Conservation (phyloP, 2,888 invertebrate genomes). For the Gerris lacustris region DNA sequence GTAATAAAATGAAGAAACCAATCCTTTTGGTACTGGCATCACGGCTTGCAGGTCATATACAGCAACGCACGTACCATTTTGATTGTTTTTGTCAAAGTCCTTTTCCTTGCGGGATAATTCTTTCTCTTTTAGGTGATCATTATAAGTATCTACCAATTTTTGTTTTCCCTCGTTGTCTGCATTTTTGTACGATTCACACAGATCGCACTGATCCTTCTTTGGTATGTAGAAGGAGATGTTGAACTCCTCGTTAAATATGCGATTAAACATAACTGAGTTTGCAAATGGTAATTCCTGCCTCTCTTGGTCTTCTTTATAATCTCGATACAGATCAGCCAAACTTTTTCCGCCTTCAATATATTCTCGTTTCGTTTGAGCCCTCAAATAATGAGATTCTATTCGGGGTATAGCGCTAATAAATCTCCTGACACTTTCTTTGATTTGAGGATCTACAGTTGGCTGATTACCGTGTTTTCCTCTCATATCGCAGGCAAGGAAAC, state of each 20-base stretch:
- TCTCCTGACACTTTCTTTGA: neutral
- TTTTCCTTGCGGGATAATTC: conserved; percentile 6
- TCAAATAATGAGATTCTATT: neutral
- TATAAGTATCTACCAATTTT: neutral
- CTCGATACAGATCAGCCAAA: neutral
- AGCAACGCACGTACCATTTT: too few species aligned
- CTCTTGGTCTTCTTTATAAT: conserved; percentile 24
- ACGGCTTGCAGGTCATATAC: conserved; percentile 9
- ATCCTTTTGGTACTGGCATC: neutral
- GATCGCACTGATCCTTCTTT: neutral
- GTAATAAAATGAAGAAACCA: conserved; percentile 15
- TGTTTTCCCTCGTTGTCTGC: neutral
- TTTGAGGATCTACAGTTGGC: fast-evolving
- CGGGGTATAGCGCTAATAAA: neutral
- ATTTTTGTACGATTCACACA: neutral
- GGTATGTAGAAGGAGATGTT: conserved; percentile 25
- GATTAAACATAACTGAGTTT: neutral
- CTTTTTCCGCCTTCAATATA: neutral
- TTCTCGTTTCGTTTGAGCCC: neutral
- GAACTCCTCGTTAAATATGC: conserved; percentile 30
- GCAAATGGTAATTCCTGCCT: neutral
- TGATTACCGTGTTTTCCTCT: neutral
- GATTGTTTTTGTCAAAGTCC: neutral
- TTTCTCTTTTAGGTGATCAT: conserved; percentile 6
- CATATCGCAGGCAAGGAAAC: neutral